These are phyloP conservation scores for Biston stratarius DNA, from an alignment of 2,888 invertebrate genomes.

Conservation along the genomic window DNA sequence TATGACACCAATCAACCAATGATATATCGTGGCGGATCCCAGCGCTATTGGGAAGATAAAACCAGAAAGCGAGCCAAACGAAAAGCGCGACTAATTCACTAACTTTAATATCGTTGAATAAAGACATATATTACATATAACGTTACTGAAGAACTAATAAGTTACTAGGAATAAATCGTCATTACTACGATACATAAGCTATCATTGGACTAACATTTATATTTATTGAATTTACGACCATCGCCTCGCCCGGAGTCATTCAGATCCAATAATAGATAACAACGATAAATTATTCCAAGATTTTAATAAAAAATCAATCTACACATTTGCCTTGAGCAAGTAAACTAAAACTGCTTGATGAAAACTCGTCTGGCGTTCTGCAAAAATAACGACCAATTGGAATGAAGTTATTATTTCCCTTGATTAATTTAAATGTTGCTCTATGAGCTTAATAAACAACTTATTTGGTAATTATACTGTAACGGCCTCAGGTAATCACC, in stretches of 20 bases:
- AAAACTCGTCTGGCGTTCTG: conserved; percentile 38
- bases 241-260: conserved; percentile 33
- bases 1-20: too few species aligned
- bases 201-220: conserved; percentile 34
- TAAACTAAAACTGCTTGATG: conserved; percentile 12
- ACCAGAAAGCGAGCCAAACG: too few species aligned
- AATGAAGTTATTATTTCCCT: conserved; percentile 63
- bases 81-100: background rate
- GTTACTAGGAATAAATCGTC: conserved; percentile 9
- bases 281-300: conserved; percentile 33
- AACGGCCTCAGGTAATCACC: conserved; percentile 57
- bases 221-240: conserved; percentile 35
- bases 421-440: conserved; percentile 70
- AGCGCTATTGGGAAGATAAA: too few species aligned
- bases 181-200: conserved; percentile 18
- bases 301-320: conserved; percentile 42
- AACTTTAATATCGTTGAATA: background rate
- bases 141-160: conserved; percentile 10
- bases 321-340: conserved; percentile 33
- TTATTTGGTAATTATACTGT: conserved; percentile 71
- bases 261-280: conserved; percentile 36
- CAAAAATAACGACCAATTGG: conserved; percentile 56
- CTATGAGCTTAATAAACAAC: conserved; percentile 66
- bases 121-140: background rate
- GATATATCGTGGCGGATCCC: too few species aligned